Evolutionary conservation across 2,113 vertebrate genomes (phyloP).

Genomic region (Hippocampus mohnikei): DNA sequence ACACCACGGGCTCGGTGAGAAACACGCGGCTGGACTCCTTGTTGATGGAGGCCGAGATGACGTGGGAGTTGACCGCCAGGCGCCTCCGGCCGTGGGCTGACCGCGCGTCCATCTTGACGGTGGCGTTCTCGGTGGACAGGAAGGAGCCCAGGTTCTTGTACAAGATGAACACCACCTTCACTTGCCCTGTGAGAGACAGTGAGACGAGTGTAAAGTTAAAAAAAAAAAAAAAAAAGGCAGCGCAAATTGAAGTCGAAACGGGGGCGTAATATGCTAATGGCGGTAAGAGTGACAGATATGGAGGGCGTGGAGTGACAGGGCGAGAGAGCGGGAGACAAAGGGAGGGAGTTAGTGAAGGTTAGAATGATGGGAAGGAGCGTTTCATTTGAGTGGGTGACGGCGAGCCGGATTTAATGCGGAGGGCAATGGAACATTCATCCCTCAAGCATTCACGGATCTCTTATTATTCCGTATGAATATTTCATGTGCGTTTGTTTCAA

Average conservation of each 20-base stretch:
- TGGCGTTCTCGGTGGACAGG: conserved; percentile 89
- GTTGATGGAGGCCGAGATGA: conserved; percentile 90
- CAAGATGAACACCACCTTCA: conserved; percentile 89
- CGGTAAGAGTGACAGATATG: conserved; percentile 43
- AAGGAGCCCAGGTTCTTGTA: conserved; percentile 91
- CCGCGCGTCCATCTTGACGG: conserved; percentile 81
- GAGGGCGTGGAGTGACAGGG: conserved; percentile 57
- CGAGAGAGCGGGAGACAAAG: conserved; percentile 54
- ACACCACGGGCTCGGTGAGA: conserved; percentile 87
- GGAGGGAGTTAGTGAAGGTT: conserved; percentile 69
- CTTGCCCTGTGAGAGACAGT: conserved; percentile 75
- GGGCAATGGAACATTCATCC: conserved; percentile 74
- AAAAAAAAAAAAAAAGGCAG: conserved; percentile 3
- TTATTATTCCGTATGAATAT: conserved; percentile 79
- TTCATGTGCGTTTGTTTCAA: conserved; percentile 80
- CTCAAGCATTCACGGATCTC: conserved; percentile 72
- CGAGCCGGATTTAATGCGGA: conserved; percentile 72
- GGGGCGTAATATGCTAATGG: conserved; percentile 56
- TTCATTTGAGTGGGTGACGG: conserved; percentile 72
- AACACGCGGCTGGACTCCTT: conserved; percentile 91
- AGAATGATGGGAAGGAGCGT: conserved; percentile 74
- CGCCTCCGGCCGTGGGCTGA: conserved; percentile 58
- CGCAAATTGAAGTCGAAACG: conserved; percentile 13
- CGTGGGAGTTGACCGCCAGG: conserved; percentile 86
- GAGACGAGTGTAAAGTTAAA: background rate